These are phyloP conservation scores for Hipparchia sbordonii DNA, from an alignment of 2,888 invertebrate genomes.

Conservation along the genomic window DNA sequence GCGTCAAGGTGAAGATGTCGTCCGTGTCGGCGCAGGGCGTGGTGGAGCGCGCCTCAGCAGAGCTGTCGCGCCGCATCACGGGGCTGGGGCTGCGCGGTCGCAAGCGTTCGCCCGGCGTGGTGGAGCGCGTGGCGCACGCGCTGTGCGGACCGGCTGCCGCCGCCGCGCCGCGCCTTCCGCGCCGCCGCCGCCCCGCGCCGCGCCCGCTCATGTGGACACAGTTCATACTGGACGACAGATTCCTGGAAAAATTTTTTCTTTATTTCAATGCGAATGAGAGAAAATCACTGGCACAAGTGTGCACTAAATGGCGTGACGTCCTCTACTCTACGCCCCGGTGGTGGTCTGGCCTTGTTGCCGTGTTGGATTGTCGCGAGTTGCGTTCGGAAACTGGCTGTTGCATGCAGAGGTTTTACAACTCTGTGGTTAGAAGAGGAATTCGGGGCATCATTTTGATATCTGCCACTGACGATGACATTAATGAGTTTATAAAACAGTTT, in stretches of 20 bases:
- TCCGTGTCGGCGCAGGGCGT: conserved; percentile 94
- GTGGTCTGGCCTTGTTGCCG: conserved; percentile 94
- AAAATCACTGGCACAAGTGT: conserved; percentile 91
- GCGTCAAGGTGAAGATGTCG: conserved; percentile 86
- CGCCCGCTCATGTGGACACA: conserved; percentile 87
- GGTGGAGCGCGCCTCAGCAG: conserved; percentile 95
- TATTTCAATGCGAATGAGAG: conserved; percentile 92
- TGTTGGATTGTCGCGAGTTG: conserved; percentile 92
- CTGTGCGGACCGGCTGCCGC: conserved; percentile 88
- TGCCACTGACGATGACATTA: conserved; percentile 94
- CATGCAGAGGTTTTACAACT: conserved; percentile 87
- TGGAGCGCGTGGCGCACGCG: conserved; percentile 94
- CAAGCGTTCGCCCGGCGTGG: conserved; percentile 85
- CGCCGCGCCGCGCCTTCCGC: conserved; percentile 62
- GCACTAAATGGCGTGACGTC: conserved; percentile 93
- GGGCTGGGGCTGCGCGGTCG: conserved; percentile 88
- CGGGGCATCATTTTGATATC: conserved; percentile 92
- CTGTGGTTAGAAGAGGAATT: conserved; percentile 92
- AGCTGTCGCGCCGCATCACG: conserved; percentile 94
- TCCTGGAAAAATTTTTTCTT: conserved; percentile 92
- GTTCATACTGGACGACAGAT: conserved; percentile 92
- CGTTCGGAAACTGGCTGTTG: conserved; percentile 82
- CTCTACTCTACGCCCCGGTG: conserved; percentile 93
- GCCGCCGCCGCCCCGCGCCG: conserved; percentile 78
- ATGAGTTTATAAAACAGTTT: conserved; percentile 93